A percentile compares a stretch with the other conserved stretches of the same genome.
Conservation (phyloP, 2,797 vertebrate genomes). For the Siniperca scherzeri region DNA sequence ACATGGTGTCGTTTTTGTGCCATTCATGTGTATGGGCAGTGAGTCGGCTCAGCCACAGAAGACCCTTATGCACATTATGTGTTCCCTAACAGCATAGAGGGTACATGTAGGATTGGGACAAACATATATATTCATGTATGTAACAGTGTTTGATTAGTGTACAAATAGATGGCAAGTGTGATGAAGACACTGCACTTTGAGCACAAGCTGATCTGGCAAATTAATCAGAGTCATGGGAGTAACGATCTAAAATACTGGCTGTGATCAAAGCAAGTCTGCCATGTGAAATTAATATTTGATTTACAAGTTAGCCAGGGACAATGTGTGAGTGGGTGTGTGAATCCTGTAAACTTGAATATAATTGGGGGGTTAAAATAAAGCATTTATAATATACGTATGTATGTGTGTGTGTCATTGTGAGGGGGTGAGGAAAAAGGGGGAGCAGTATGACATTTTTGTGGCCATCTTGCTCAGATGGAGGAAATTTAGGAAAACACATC, state of each 20-base stretch:
- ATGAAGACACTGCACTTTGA: neutral
- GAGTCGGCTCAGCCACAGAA: neutral
- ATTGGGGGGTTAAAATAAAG: neutral
- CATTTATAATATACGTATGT: neutral
- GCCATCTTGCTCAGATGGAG: neutral
- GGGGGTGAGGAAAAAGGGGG: neutral
- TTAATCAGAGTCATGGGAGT: conserved; percentile 8
- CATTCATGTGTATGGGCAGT: neutral
- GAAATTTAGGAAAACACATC: neutral
- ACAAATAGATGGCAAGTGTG: neutral
- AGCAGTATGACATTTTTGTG: neutral
- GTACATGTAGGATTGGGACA: neutral
- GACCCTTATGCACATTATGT: neutral
- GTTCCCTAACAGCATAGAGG: neutral
- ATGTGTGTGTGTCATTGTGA: neutral
- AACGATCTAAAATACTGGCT: neutral
- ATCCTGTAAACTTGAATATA: neutral
- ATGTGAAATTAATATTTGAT: neutral
- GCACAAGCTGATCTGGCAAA: neutral
- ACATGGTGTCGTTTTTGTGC: neutral
- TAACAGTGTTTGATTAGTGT: neutral
- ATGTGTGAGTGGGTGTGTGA: neutral
- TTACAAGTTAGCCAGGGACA: neutral
- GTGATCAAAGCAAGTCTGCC: conserved; percentile 22
- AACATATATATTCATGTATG: neutral